A percentile compares a stretch with the other conserved stretches of the same genome.
Evolutionary conservation across 2,797 vertebrate genomes (phyloP).

Genomic region (Rhinogobio ventralis): DNA sequence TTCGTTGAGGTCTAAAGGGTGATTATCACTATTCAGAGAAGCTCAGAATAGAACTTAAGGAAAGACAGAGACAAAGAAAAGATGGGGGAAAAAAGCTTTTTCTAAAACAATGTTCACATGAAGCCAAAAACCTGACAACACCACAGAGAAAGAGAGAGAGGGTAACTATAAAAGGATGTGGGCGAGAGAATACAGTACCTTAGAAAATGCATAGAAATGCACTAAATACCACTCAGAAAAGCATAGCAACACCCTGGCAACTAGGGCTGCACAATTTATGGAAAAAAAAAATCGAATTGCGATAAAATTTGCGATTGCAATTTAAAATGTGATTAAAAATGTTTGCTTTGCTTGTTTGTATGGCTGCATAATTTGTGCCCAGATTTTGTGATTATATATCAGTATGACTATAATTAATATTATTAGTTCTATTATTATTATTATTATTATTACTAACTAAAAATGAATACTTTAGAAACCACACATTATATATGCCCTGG

Average conservation of each 20-base stretch:
- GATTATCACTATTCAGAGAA: slow-evolving; percentile 60
- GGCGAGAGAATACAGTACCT: background rate
- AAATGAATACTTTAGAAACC: background rate
- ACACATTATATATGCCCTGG: background rate
- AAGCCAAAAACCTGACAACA: slow-evolving; percentile 30
- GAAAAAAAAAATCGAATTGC: background rate
- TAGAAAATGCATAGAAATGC: background rate
- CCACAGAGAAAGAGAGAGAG: background rate
- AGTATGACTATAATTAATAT: too few relatives aligned
- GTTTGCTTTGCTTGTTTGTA: too few relatives aligned
- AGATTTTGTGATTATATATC: too few relatives aligned
- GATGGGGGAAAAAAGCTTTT: slow-evolving; percentile 50
- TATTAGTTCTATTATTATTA: too few relatives aligned
- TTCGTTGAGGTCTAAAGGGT: slow-evolving; percentile 71
- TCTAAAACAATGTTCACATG: slow-evolving; percentile 9
- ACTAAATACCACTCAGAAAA: slow-evolving; percentile 5
- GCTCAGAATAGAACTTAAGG: slow-evolving; percentile 32
- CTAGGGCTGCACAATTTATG: background rate
- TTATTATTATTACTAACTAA: too few relatives aligned
- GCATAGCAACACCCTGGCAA: background rate
- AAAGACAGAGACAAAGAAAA: slow-evolving; percentile 63
- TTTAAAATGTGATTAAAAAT: too few relatives aligned
- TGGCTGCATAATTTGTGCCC: too few relatives aligned
- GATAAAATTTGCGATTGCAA: too few relatives aligned
- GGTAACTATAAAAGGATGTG: slow-evolving; percentile 19